phyloP scores from a whole-genome alignment of 2,797 vertebrate species.

The Lycodopsis pacificus region DNA sequence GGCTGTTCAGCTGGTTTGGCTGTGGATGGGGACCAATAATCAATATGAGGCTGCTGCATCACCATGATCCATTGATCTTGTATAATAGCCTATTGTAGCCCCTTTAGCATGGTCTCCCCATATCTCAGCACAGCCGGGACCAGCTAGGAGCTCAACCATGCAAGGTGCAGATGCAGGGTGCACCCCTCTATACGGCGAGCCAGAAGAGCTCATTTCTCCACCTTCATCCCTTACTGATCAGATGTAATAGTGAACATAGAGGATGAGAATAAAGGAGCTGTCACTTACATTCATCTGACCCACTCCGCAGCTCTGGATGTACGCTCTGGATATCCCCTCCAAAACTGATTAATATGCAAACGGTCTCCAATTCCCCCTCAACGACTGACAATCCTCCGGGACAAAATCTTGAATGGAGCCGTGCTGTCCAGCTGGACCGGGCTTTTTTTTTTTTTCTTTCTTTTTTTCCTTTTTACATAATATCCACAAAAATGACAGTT shows the following conservation, averaged over 20 bases:
- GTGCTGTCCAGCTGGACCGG: slow-evolving; percentile 41
- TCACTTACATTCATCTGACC: slow-evolving; percentile 85
- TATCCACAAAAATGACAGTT: slow-evolving; percentile 66
- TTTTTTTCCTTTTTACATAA: slow-evolving; percentile 52
- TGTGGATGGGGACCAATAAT: slow-evolving; percentile 58
- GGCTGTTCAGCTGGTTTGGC: slow-evolving; percentile 6
- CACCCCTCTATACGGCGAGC: slow-evolving; percentile 24
- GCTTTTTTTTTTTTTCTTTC: background rate
- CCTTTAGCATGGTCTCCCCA: slow-evolving; percentile 14
- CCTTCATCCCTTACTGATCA: slow-evolving; percentile 3
- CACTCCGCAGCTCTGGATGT: slow-evolving; percentile 67
- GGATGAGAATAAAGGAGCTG: slow-evolving; percentile 48
- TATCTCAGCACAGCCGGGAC: slow-evolving; percentile 23
- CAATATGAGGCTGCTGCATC: slow-evolving; percentile 38
- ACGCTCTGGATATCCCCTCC: slow-evolving; percentile 66
- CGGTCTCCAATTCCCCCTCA: slow-evolving; percentile 66
- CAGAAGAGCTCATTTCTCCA: slow-evolving; percentile 1
- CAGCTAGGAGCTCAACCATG: slow-evolving; percentile 43
- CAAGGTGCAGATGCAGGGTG: slow-evolving; percentile 70
- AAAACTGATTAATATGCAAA: slow-evolving; percentile 80
- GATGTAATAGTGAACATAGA: slow-evolving; percentile 9
- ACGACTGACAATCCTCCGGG: slow-evolving; percentile 62
- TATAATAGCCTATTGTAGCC: slow-evolving; percentile 27
- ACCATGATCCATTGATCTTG: slow-evolving; percentile 29
- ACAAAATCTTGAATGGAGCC: slow-evolving; percentile 67